Base-by-base conservation (phyloP, 2,888 invertebrate species). In the Cheilosia impressa region DNA sequence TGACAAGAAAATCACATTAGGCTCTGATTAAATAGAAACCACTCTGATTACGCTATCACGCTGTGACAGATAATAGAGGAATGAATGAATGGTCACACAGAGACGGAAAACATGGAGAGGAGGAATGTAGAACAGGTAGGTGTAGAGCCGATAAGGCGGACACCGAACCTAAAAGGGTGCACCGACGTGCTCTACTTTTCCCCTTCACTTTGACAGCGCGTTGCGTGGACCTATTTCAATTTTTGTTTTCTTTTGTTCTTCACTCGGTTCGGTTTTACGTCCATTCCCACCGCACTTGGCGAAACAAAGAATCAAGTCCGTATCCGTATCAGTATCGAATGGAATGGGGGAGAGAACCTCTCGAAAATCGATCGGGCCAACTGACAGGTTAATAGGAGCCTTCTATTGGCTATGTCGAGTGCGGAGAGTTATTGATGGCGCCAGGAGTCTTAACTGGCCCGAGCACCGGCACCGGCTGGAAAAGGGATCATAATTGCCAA, bases 1-100 rank as follows among this genome's bases (percentile, higher is more conserved):
- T 72, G 85, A 85, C 85, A 85, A 72, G 85, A 85, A 85, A 85
- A 85, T 85, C 85, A 85, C 85, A 85, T 85, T 85, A 85, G 85
- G 76, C 81, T 77, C 72, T 77, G 85, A 85, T 76, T 81, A 85
- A 82, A 85, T 66, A 76, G 75, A 50, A 71, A 84, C 53, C 52
- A 43, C 60, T 62, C 72, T 76, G 81, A 85, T 85, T 85, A 77
- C 85, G 81, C 76, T 85, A 85, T 85, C 85, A 85, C 68, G 85
- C 85, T 81, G 85, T 57, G 85, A 85, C 72, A 85, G 85, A 85
- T 85, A 85, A 85, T 81, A 76, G 41, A 66, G 71, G 71, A 85
- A 80, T 79, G 79, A 80, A 80, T 80, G 79, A 68, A 45, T 15
- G 43, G 52, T 38, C 66, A 24, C 50, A 34, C 31, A 31, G 24